Conservation (phyloP, 2,888 invertebrate genomes). For the Terebella lapidaria region DNA sequence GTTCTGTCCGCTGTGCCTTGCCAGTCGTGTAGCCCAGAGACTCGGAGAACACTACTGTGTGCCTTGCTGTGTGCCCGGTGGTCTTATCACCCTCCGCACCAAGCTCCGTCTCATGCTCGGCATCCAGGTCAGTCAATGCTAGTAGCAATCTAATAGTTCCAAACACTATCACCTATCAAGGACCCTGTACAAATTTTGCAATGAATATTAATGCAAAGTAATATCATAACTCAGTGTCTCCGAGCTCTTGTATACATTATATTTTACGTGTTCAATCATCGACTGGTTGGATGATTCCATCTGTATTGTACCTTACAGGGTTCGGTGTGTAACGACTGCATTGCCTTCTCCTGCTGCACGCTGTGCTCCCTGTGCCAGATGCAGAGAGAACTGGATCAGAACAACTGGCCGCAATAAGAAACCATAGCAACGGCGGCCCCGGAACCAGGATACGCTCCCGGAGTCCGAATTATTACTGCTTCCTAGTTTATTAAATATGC, state of each 20-base stretch:
- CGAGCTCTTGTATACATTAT: too few species aligned
- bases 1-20: neutral
- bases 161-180: too few species aligned
- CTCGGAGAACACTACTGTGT: conserved; percentile 1
- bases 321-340: conserved; percentile 12
- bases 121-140: conserved; percentile 1
- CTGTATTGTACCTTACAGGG: conserved; percentile 8
- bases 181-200: too few species aligned
- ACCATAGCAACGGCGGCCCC: too few species aligned
- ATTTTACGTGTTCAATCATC: too few species aligned
- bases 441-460: too few species aligned
- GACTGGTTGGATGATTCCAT: too few species aligned
- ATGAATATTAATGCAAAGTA: too few species aligned
- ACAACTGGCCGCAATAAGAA: conserved; percentile 3
- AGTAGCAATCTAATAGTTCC: neutral
- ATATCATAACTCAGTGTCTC: too few species aligned
- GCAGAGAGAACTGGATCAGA: conserved; percentile 10
- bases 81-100: conserved; percentile 1
- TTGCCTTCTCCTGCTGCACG: conserved; percentile 9
- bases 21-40: neutral
- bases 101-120: conserved; percentile 4
- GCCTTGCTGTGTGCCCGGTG: conserved; percentile 3
- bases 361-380: conserved; percentile 15
- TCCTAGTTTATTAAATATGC: too few species aligned
- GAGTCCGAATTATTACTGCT: too few species aligned